A percentile compares a stretch with the other conserved stretches of the same genome.
Conservation (phyloP, 2,797 vertebrate genomes). For the Trachops cirrhosus region DNA sequence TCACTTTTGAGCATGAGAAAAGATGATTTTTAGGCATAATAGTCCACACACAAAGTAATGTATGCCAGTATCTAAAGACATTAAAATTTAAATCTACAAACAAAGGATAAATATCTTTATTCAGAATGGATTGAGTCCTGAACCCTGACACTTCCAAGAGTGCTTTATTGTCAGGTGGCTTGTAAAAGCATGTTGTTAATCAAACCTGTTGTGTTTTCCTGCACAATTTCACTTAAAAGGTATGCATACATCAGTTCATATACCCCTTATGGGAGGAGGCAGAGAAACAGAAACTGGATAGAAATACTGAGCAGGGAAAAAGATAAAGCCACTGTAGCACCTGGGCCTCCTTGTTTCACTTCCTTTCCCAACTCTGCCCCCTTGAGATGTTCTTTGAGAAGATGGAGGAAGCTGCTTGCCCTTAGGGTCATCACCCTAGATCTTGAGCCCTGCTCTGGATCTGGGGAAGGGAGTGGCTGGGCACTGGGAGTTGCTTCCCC, state of each 20-base stretch:
- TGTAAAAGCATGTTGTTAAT: background rate
- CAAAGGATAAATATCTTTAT: slow-evolving; percentile 10
- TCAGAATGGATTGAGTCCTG: slow-evolving; percentile 12
- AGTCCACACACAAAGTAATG: background rate
- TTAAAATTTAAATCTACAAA: slow-evolving; percentile 4
- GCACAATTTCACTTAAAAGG: slow-evolving; percentile 18
- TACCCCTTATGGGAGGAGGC: background rate
- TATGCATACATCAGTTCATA: background rate
- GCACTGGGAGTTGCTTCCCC: slow-evolving; percentile 38
- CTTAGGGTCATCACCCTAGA: slow-evolving; percentile 71
- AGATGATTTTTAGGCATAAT: background rate
- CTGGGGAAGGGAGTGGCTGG: slow-evolving; percentile 36
- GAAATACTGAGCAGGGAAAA: slow-evolving; percentile 58
- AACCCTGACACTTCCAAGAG: background rate
- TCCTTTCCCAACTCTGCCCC: slow-evolving; percentile 74
- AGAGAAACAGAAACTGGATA: slow-evolving; percentile 64
- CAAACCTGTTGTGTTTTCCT: background rate
- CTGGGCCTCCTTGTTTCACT: slow-evolving; percentile 78
- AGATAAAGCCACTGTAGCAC: slow-evolving; percentile 76
- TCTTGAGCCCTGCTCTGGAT: slow-evolving; percentile 54
- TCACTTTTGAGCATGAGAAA: background rate
- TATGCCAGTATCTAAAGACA: slow-evolving; percentile 9
- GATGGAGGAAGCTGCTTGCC: slow-evolving; percentile 90
- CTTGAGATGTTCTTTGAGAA: slow-evolving; percentile 76
- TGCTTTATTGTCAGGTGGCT: background rate